Evolutionary conservation across 2,888 invertebrate species (phyloP), one percentile per base, ranked within the genome.

Genomic region (Isotomurus palustris): DNA sequence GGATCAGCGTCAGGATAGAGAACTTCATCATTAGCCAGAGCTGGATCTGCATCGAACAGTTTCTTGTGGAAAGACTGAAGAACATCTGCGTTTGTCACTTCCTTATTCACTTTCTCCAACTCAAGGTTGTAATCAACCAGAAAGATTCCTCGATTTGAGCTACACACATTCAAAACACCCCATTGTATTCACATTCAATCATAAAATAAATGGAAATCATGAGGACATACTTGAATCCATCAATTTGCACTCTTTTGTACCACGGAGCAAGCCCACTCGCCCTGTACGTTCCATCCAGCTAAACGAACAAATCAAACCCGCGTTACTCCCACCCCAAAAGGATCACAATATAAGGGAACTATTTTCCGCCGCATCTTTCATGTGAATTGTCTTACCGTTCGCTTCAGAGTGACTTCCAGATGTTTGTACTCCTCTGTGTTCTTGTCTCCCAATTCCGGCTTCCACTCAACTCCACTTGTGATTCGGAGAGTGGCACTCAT

Each of bases 51-150:
- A 52, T 64, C 61, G 14, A 66, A 45, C 5, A 84, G 73, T 0
- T 82, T 79, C 50, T 82, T 80, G 71, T 84, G 83, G 78, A 85
- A 84, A 3, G 84, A 74, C 63, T 82, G 81, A 72, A 86, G 87
- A 49, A 89, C 80, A 73, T 87, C 85, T 56, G 81, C 72, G 0
- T 88, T 88, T 69, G 87, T 82, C 17, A 88, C 80, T 71, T 81
- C 82, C 55, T 82, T 79, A 40, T 82, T 84, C 2, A 90, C 80
- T 69, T 90, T 86, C 66, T 84, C 84, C 58, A 92, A 75, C 76
- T 90, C 89, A 17, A 92, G 86, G 68, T 89, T 85, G 73, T 89
- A 92, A 74, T 92, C 92, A 14, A 91, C 91, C 17, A 92, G 78
- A 45, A 92, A 86, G 69, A 91, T 91, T 56, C 91, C 91, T 74